Base-by-base conservation (phyloP, 2,888 invertebrate genomes). In the Lottia gigantea region DNA sequence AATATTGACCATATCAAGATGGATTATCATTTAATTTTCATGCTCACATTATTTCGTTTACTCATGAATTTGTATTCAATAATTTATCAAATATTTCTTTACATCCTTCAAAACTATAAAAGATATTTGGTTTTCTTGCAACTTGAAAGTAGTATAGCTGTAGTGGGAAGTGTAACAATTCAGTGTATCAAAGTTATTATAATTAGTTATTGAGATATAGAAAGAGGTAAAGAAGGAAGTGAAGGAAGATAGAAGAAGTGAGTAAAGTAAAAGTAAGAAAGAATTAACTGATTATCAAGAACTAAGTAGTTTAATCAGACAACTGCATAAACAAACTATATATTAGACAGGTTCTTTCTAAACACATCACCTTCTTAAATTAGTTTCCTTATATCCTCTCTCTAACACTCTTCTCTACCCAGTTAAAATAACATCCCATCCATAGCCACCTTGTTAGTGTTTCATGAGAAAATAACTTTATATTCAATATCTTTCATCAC, bases 281-380 rank as follows among this genome's bases (percentile, higher is more conserved):
- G 55, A 19, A 55, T 55, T 23, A 55, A 55, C 19, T 23, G 55
- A 55, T 55, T 55, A 55, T 23, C 55, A 19, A 40, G 55, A 55
- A 23, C 12, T 55, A 55, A 55, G 23, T 55, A 55, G 23, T 55
- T 23, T 55, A 55, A 55, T 55, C 55, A 55, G 55, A 19, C 55
- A 55, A 55, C 55, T 55, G 55, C 55, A 55, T 55, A 55, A 55
- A 55, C 55, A 55, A 55, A 55, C 55, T 23, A 55, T 19, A 55
- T 55, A 55, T 55, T 55, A 55, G 55, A 55, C 55, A 55, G 55
- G 55, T 55, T 55, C 55, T 55, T 55, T 55, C 55, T 55, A 55
- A 55, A 55, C 55, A 55, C 55, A 55, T 55, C 55, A 40, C 8
- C 19, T 23, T 23, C 55, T 19, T 55, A 55, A 55, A 55, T 55